phyloP scores from a whole-genome alignment of 53 echinoderm and acorn worm species.

The Astropecten irregularis region DNA sequence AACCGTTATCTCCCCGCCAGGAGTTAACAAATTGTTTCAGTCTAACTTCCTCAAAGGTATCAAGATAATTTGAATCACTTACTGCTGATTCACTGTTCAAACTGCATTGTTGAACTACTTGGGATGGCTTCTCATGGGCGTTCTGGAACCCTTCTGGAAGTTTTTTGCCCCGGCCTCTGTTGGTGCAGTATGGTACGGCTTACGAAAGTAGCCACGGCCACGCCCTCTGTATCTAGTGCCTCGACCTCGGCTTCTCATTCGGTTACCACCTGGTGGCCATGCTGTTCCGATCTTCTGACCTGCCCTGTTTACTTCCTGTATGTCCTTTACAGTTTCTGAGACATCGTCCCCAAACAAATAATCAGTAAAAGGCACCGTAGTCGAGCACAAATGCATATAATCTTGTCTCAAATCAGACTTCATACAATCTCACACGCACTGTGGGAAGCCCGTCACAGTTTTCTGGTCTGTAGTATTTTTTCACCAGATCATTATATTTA shows the following conservation, averaged over 20 bases:
- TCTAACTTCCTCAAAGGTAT: conserved; percentile 49
- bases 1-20: conserved; percentile 41
- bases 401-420: conserved; percentile 44
- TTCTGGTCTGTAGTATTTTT: conserved; percentile 35
- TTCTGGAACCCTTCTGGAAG: conserved; percentile 9
- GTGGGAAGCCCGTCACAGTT: conserved; percentile 35
- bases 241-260: conserved; percentile 5
- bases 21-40: conserved; percentile 52
- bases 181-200: not conserved
- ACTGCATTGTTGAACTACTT: conserved; percentile 1
- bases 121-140: conserved; percentile 15
- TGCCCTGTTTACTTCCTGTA: conserved; percentile 51
- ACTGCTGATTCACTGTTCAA: conserved; percentile 2
- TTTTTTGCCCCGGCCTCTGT: conserved; percentile 44
- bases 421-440: conserved; percentile 52
- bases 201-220: not conserved
- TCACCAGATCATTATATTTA: conserved; percentile 27
- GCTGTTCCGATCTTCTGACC: conserved; percentile 26
- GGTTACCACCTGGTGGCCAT: not conserved
- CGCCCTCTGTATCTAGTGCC: conserved; percentile 19
- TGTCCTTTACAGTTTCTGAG: conserved; percentile 33
- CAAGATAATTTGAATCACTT: not conserved
- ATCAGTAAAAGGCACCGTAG: conserved; percentile 48
- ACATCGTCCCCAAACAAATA: conserved; percentile 53
- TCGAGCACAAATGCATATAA: conserved; percentile 41